Evolutionary conservation across 2,888 invertebrate genomes (phyloP), one percentile per base, ranked within the genome.

Genomic region (Sylvicola fuscatus): DNA sequence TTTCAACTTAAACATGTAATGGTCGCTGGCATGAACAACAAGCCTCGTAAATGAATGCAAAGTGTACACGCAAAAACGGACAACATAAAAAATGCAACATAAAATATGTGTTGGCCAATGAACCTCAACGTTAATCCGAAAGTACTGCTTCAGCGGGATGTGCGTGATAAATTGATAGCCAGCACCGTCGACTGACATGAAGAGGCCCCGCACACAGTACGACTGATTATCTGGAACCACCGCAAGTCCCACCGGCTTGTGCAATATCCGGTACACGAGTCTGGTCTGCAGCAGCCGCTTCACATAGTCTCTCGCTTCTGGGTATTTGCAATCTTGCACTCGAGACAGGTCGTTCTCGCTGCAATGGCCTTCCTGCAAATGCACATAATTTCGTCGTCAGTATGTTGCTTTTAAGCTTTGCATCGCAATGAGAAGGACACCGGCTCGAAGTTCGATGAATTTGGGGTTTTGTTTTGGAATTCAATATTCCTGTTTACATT

Each of bases 201-300:
- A 50, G 37, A 47, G 49, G 3, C 51, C 51, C 26, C 47, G 47
- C 13, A 51, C 44, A 17, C 49, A 47, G 39, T 47, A 51, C 11
- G 34, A 37, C 37, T 44, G 45, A 11, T 44, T 43, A 16, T 30
- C 16, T 14, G 43, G 42, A 5, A 48, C 35, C 13, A 43, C 38
- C 1, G 46, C 44, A 37, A 41, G 38, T n/a, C 44, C 44, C 8
- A 49, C 14, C 2, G 47, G 44, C 10, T 27, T 28, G 21, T 43
- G 37, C 15, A 51, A 47, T 33, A 35, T 43, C 13, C 50, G 43
- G 39, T 49, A 49, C 12, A 51, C 49, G 36, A 48, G 45, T 37
- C 46, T 46, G 10, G 48, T 42, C 17, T 38, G 38, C 33, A 45
- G 37, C 28, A 50, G 42, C 32, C 27, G n/a, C 15, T 40, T 37